Evolutionary conservation across 2,888 invertebrate species (phyloP), one percentile per base, ranked within the genome.

Genomic region (Ochlodes sylvanus): DNA sequence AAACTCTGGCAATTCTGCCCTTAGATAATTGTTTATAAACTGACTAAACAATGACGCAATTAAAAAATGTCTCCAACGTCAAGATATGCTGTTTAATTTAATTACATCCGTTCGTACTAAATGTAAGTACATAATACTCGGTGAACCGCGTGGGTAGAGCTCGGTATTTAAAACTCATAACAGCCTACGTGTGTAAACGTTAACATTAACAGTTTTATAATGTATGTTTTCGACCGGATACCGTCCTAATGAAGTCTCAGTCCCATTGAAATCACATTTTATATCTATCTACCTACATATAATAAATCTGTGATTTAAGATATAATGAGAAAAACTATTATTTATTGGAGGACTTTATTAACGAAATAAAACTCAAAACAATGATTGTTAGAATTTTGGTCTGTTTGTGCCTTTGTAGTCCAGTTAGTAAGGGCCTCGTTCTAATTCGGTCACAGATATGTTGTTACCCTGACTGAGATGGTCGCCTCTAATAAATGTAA

Each of bases 161-260:
- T 47, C 44, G 44, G 44, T 47, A 47, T 47, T 38, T 47, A 47
- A 44, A 44, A 47, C 44, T 47, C 17, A 47, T 47, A 47, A 47
- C 44, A 47, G 9, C 44, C 44, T 47, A 47, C 44, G 44, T 47
- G n/a, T 47, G 44, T 12, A 44, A 44, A 44, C n/a, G n/a, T n/a
- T 44, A 17, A 47, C 1, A 7, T 47, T 47, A 15, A 47, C 44
- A 47, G 17, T 47, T 47, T 47, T 47, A 17, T 17, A 15, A 47
- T 47, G 15, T 9, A 47, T 17, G 44, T 17, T 17, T 47, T 9
- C 3, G 15, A 47, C 4, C 15, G 15, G 1, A 47, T 15, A 47
- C 17, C 44, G 44, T 15, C 44, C 44, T 47, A 17, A 14, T 14
- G 14, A 4, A 42, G n/a, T n/a, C 14, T 14, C 42, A 42, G 42